Percentiles rank a stretch among this genome's conserved stretches.
These are phyloP conservation scores for Haliaeetus leucogaster DNA, from an alignment of 2,113 vertebrate genomes.

Conservation along the genomic window DNA sequence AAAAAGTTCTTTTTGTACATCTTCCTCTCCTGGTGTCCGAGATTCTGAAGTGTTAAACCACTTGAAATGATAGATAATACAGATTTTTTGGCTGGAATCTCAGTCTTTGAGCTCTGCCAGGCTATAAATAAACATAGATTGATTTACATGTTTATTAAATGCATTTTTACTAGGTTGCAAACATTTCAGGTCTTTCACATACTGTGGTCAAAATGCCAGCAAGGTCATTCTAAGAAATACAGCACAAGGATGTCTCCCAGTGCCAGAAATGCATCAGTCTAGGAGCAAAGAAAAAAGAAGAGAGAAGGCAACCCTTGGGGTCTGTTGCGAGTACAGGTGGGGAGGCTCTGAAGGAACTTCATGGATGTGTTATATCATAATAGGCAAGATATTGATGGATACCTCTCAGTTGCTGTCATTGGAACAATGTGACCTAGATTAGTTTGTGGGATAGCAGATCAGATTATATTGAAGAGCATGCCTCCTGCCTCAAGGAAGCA, in stretches of 20 bases:
- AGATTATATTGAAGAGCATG: background rate
- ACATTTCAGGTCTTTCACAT: background rate
- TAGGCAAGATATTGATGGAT: background rate
- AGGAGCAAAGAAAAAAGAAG: background rate
- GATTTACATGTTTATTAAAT: slow-evolving; percentile 69
- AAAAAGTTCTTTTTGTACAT: background rate
- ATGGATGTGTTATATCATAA: background rate
- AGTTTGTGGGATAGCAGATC: background rate
- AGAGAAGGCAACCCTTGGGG: background rate
- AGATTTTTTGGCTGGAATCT: slow-evolving; percentile 32
- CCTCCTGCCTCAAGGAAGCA: background rate
- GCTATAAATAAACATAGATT: slow-evolving; percentile 64
- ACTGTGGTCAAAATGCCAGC: background rate
- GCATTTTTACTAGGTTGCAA: slow-evolving; percentile 24
- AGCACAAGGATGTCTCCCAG: background rate
- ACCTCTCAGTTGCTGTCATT: background rate
- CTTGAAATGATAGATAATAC: slow-evolving; percentile 32
- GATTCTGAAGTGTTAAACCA: slow-evolving; percentile 24
- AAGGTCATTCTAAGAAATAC: slow-evolving; percentile 42
- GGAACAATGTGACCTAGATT: background rate
- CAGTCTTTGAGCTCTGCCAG: slow-evolving; percentile 29
- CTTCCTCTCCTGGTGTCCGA: background rate
- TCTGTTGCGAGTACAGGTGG: background rate
- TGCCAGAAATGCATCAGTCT: background rate
- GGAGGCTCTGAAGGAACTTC: background rate